A percentile compares a stretch with the other conserved stretches of the same genome.
Evolutionary conservation across 2,888 invertebrate genomes (phyloP).

Genomic region (Hoplodrina ambigua): DNA sequence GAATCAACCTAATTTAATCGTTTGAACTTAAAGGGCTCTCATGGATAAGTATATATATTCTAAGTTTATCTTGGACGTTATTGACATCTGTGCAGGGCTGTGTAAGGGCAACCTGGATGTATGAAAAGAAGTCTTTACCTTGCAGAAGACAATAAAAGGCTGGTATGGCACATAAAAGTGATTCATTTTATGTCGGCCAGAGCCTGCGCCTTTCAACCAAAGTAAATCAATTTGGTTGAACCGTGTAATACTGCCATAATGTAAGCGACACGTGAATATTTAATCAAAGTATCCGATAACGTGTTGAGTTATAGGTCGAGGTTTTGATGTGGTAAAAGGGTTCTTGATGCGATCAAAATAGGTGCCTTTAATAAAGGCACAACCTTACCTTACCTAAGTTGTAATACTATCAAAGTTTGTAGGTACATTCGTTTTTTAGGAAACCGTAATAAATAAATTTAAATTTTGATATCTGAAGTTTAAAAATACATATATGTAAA

Average conservation of each 20-base stretch:
- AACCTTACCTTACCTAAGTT: not conserved
- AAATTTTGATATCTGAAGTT: too few relatives aligned
- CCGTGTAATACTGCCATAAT: constrained; percentile 7
- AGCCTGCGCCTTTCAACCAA: not conserved
- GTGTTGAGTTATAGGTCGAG: constrained; percentile 5
- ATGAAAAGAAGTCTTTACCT: not conserved
- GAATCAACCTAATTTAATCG: not conserved
- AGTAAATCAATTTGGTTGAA: constrained; percentile 5
- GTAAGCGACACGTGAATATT: constrained; percentile 39
- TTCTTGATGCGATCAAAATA: constrained; percentile 17
- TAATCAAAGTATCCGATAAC: constrained; percentile 32
- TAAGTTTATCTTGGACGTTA: too few relatives aligned
- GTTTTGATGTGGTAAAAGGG: constrained; percentile 28
- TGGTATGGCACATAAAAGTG: not conserved
- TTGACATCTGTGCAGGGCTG: too few relatives aligned
- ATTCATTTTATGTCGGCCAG: not conserved
- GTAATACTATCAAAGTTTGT: too few relatives aligned
- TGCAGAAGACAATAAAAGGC: not conserved
- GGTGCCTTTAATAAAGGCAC: not conserved
- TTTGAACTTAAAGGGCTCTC: not conserved
- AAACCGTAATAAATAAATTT: too few relatives aligned
- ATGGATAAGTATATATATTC: not conserved
- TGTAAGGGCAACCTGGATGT: too few relatives aligned
- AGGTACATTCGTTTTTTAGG: too few relatives aligned
- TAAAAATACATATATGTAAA: too few relatives aligned